Percentiles rank a stretch among this genome's conserved stretches.
These are phyloP conservation scores for Eleginops maclovinus DNA, from an alignment of 2,113 vertebrate genomes.

Conservation along the genomic window DNA sequence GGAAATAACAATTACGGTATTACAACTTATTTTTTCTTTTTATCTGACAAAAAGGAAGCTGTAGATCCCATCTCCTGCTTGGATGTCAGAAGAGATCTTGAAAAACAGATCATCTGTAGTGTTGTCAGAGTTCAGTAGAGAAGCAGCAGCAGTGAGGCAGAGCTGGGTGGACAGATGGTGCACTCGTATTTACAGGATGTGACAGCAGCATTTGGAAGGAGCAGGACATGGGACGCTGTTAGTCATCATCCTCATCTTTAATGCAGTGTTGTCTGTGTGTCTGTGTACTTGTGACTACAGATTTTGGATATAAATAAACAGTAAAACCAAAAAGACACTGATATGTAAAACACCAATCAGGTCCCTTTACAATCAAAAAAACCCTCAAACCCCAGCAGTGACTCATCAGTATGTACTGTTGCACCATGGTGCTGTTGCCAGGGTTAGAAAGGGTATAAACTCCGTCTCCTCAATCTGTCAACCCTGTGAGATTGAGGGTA, in stretches of 20 bases:
- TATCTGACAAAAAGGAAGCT: neutral
- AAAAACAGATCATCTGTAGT: conserved; percentile 27
- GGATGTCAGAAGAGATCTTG: conserved; percentile 3
- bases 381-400: conserved; percentile 16
- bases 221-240: conserved; percentile 54
- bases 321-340: neutral
- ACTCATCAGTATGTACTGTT: conserved; percentile 47
- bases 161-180: conserved; percentile 70
- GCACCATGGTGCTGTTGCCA: conserved; percentile 58
- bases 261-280: conserved; percentile 31
- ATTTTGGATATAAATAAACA: conserved; percentile 35
- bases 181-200: conserved; percentile 65
- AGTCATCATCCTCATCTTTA: conserved; percentile 65
- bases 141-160: conserved; percentile 32
- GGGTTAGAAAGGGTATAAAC: conserved; percentile 60
- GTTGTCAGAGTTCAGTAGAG: conserved; percentile 38
- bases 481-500: conserved; percentile 20
- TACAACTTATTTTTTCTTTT: neutral
- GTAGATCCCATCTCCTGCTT: neutral
- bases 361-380: conserved; percentile 8
- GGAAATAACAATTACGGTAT: neutral
- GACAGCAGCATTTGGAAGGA: conserved; percentile 66
- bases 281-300: conserved; percentile 27
- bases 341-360: conserved; percentile 36
- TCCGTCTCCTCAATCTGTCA: conserved; percentile 76